Percentiles rank a stretch among this genome's conserved stretches.
phyloP scores from a whole-genome alignment of 2,113 vertebrate genomes.

The Ia io region DNA sequence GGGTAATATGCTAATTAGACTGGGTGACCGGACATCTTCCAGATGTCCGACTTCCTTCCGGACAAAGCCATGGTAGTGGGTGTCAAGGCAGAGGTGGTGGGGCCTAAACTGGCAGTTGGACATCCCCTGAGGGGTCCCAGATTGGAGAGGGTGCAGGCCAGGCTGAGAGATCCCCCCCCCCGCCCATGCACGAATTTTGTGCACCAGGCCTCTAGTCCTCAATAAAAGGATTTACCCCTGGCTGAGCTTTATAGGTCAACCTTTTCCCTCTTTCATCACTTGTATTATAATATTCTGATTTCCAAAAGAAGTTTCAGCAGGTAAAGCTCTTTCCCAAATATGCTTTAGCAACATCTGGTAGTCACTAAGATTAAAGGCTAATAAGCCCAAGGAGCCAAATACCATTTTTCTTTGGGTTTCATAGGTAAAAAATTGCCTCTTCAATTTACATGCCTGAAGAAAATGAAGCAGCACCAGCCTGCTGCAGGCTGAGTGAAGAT shows the following conservation, averaged over 20 bases:
- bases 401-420: not conserved
- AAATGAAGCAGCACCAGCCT: not conserved
- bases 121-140: too few relatives aligned
- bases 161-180: too few relatives aligned
- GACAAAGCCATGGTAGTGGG: too few relatives aligned
- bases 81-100: too few relatives aligned
- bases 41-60: too few relatives aligned
- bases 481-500: not conserved
- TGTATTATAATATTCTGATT: conserved; percentile 6
- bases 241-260: not conserved
- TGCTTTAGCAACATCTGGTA: not conserved
- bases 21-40: too few relatives aligned
- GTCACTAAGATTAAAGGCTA: not conserved
- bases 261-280: not conserved
- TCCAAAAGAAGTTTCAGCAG: conserved; percentile 8
- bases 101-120: too few relatives aligned
- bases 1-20: too few relatives aligned
- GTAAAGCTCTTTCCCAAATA: not conserved
- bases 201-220: not conserved
- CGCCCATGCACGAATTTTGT: too few relatives aligned
- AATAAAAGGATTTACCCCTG: conserved; percentile 15
- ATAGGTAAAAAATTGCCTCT: not conserved
- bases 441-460: not conserved
- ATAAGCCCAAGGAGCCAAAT: not conserved
- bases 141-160: too few relatives aligned